Base-by-base conservation (phyloP, 2,797 vertebrate genomes). In the Rachycentron canadum region DNA sequence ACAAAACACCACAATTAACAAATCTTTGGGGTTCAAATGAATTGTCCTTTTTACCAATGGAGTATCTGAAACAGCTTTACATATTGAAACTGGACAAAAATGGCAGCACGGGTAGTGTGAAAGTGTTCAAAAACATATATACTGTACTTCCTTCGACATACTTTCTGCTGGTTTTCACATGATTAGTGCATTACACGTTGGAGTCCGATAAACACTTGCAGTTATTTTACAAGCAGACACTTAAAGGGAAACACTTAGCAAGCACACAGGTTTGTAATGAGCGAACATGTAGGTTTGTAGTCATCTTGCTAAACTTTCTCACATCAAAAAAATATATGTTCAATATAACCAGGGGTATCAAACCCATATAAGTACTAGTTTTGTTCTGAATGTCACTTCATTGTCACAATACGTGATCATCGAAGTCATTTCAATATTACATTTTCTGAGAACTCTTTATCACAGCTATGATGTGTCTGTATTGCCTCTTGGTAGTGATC, bases 401-500 rank as follows among this genome's bases (percentile, higher is more conserved):
- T 83, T 77, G 69, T 88, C 74, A 71, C 83, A 32, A n/a, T 79
- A 81, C 74, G 65, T 86, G 73, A 88, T 83, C 41, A 67, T 77
- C 57, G 72, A 79, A 81, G 86, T 72, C 55, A 78, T 78, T 86
- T 87, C 84, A 89, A 77, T 75, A 66, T 79, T 83, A 87, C 67
- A 78, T 69, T 84, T 80, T 87, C 73, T 83, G 78, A 79, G 64
- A 70, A 30, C 63, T 91, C 56, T 49, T 86, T 50, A 79, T 70
- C 56, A 69, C 23, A 91, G 92, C 95, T 95, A 96, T 79, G 91
- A 91, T 81, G 88, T 95, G 91, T 92, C 55, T 86, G 92, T 90
- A 80, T 93, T 90, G 88, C 92, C 95, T 81, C 86, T 94, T 86
- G 94, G 93, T 92, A 97, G 95, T 25, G 96, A 97, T 91, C 97